Percentiles rank a stretch among this genome's conserved stretches.
Conservation (phyloP, 1,140 invertebrate genomes). For the Drosophila pseudoobscura region DNA sequence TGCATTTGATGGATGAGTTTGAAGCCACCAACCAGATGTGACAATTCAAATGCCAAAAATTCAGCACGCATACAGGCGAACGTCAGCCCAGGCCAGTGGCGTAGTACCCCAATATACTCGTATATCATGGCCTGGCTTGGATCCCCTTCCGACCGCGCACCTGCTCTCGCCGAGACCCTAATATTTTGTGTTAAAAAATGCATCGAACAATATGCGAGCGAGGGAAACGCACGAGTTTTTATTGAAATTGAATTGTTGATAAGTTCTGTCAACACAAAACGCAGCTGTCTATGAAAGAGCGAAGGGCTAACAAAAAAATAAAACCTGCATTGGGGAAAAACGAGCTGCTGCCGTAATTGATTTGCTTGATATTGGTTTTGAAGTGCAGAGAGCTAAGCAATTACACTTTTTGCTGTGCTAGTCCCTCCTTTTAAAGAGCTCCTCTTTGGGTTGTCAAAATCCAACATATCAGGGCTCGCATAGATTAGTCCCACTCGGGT, state of each 20-base stretch:
- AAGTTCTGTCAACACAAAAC: conserved; percentile 77
- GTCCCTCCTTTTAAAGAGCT: no score
- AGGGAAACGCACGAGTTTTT: conserved; percentile 62
- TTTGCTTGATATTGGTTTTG: conserved; percentile 50
- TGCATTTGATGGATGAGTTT: conserved; percentile 79
- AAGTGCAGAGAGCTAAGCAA: conserved; percentile 31
- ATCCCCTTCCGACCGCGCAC: conserved; percentile 17
- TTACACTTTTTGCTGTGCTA: conserved; percentile 30
- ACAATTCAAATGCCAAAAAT: conserved; percentile 77
- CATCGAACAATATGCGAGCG: conserved; percentile 63
- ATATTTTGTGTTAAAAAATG: conserved; percentile 68
- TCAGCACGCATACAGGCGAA: conserved; percentile 29
- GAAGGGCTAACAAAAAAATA: conserved; percentile 4
- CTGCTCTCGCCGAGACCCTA: conserved; percentile 36
- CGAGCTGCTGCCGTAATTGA: conserved; percentile 52
- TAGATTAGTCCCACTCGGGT: conserved; percentile 1
- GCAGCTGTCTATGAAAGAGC: conserved; percentile 40
- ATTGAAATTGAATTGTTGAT: conserved; percentile 82
- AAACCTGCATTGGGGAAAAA: neutral
- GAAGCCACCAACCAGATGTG: conserved; percentile 75
- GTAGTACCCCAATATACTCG: conserved; percentile 15
- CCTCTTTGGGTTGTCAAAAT: no score
- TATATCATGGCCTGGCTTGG: neutral
- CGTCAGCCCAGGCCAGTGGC: conserved; percentile 13
- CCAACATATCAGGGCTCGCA: no score